Evolutionary conservation across 2,888 invertebrate genomes (phyloP).

Genomic region (Ecliptopera silaceata): DNA sequence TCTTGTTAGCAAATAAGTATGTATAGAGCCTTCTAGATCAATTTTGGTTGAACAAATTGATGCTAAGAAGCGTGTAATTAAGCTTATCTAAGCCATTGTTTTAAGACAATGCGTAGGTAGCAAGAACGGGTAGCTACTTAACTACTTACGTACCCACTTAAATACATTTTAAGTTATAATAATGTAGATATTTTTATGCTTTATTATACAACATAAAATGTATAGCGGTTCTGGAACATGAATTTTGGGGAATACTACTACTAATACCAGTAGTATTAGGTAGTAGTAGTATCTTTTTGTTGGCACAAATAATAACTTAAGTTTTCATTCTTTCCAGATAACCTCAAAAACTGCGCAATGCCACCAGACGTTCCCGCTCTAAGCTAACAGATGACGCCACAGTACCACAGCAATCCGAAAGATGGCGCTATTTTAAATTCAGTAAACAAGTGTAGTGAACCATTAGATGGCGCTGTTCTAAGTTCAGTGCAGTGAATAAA

Average conservation of each 20-base stretch:
- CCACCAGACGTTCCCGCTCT: neutral
- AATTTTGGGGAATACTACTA: no score
- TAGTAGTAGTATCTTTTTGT: no score
- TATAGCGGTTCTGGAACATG: no score
- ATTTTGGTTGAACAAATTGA: neutral
- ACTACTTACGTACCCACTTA: no score
- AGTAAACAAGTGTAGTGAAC: slow-evolving; percentile 18
- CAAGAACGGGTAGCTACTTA: no score
- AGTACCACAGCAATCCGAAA: slow-evolving; percentile 23
- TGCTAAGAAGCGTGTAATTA: neutral
- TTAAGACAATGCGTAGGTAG: no score
- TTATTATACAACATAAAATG: no score
- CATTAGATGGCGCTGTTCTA: slow-evolving; percentile 41
- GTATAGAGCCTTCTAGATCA: neutral
- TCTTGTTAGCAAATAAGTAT: neutral
- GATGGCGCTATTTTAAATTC: slow-evolving; percentile 37
- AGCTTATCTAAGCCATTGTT: neutral
- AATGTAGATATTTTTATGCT: no score
- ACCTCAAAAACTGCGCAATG: slow-evolving; percentile 12
- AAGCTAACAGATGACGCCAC: slow-evolving; percentile 12
- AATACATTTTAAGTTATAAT: no score
- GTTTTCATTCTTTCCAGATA: slow-evolving; percentile 34
- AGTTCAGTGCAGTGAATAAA: slow-evolving; percentile 29
- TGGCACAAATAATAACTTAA: slow-evolving; percentile 3
- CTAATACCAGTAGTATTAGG: no score